Evolutionary conservation across 2,113 vertebrate species (phyloP), one percentile per base, ranked within the genome.

Genomic region (Xyliphius kryptos): DNA sequence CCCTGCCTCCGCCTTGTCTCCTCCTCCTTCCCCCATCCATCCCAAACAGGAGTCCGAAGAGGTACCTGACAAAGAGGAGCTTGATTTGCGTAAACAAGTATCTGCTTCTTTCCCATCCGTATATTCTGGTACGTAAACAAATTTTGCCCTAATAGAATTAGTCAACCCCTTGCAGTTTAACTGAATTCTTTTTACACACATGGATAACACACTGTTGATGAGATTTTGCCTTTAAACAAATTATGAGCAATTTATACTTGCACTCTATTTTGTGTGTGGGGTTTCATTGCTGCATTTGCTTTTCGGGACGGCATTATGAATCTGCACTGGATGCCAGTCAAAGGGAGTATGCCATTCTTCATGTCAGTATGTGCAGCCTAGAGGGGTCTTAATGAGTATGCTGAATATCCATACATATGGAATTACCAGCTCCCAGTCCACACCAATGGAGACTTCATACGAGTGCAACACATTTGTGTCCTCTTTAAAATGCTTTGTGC

Each of bases 21-120:
- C 87, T 0, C 84, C 86, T 1, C 79, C 88, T 16, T 88, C 88
- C 0, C 82, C 89, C 9, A 82, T 91, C 38, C 81, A 83, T 53
- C 89, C 91, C 36, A 97, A 95, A 72, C 89, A 91, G 76, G 92
- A 96, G 77, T 81, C 70, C 0, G 79, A 86, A 0, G 89, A 90
- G 0, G 87, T 88, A 19, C 71, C 76, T 5, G 91, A 91, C 72
- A 90, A 90, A 82, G 89, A 87, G 74, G 84, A 83, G 19, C 61
- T 86, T 71, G 83, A 87, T 21, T 49, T 88, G 74, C 88, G 85
- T 73, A 94, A 95, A 72, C 80, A 82, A 6, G 53, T 82, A 11
- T 61, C 90, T 1, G 77, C 83, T 50, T 66, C 90, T 0, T 93
- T 91, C 73, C 89, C 86, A 74, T 79, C 88, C 41, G 65, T 91